These are phyloP conservation scores for Apis dorsata DNA, from an alignment of 1,140 invertebrate species.

Conservation along the genomic window DNA sequence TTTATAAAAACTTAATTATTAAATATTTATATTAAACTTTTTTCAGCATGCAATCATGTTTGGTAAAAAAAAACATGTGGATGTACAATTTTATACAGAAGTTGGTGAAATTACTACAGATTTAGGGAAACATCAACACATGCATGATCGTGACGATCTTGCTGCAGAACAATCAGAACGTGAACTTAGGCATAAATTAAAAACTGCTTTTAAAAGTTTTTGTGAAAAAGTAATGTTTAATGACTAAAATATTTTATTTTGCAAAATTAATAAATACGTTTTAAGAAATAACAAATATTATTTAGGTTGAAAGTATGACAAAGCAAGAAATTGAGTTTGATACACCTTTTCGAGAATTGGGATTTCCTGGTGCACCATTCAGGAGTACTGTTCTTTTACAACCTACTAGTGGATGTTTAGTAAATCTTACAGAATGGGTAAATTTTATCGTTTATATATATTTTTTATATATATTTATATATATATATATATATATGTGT, in stretches of 20 bases:
- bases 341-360: slow-evolving; percentile 97
- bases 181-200: slow-evolving; percentile 97
- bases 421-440: slow-evolving; percentile 98
- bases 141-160: slow-evolving; percentile 99
- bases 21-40: slow-evolving; percentile 7
- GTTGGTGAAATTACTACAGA: slow-evolving; percentile 99
- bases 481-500: neutral
- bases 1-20: neutral
- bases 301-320: slow-evolving; percentile 93
- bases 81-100: slow-evolving; percentile 99
- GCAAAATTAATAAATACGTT: neutral
- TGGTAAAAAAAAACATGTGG: slow-evolving; percentile 99
- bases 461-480: neutral
- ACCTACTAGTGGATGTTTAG: slow-evolving; percentile 97
- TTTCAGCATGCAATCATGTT: slow-evolving; percentile 97
- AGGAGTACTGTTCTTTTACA: slow-evolving; percentile 97
- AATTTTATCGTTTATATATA: slow-evolving; percentile 34
- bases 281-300: slow-evolving; percentile 1
- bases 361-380: slow-evolving; percentile 98
- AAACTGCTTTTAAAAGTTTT: slow-evolving; percentile 98
- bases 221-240: slow-evolving; percentile 90
- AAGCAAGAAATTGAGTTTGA: slow-evolving; percentile 99
- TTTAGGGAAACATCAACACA: slow-evolving; percentile 99
- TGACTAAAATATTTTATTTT: slow-evolving; percentile 10
- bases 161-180: slow-evolving; percentile 99